Conservation (phyloP, 2,888 invertebrate species). For the Suillia variegata region DNA sequence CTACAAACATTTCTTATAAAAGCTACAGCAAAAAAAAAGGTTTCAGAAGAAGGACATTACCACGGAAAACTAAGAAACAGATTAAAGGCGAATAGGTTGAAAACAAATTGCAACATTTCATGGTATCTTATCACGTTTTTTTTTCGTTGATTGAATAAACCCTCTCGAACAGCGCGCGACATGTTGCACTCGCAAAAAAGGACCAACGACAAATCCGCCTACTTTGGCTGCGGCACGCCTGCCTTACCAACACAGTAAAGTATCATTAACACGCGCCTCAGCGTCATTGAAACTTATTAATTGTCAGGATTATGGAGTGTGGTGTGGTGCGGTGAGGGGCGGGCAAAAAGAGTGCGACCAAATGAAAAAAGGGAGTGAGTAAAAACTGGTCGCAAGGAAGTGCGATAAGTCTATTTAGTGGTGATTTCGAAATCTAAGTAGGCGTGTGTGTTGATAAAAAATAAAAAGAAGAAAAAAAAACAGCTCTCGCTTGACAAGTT, state of each 20-base stretch:
- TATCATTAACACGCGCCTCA: not conserved
- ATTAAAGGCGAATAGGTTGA: not conserved
- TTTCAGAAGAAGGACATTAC: no score
- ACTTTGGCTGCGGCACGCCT: not conserved
- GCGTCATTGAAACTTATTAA: slow-evolving; percentile 32
- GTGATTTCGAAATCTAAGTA: no score
- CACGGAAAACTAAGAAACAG: not conserved
- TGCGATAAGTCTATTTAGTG: not conserved
- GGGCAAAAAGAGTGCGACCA: no score
- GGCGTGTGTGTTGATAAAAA: no score
- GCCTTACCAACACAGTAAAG: not conserved
- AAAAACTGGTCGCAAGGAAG: not conserved
- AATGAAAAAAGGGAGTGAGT: slow-evolving; percentile 28
- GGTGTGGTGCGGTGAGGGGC: no score
- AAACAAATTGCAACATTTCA: not conserved
- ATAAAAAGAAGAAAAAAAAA: no score
- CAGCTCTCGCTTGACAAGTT: no score
- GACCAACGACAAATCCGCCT: not conserved
- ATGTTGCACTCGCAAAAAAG: not conserved
- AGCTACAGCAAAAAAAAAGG: no score
- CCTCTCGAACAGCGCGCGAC: not conserved
- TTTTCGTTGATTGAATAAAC: not conserved
- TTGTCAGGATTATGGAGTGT: slow-evolving; percentile 24
- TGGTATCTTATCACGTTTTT: no score
- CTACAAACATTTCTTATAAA: no score